Percentiles rank a stretch among this genome's conserved stretches.
Evolutionary conservation across 2,888 invertebrate species (phyloP).

Genomic region (Trimorus sp.): DNA sequence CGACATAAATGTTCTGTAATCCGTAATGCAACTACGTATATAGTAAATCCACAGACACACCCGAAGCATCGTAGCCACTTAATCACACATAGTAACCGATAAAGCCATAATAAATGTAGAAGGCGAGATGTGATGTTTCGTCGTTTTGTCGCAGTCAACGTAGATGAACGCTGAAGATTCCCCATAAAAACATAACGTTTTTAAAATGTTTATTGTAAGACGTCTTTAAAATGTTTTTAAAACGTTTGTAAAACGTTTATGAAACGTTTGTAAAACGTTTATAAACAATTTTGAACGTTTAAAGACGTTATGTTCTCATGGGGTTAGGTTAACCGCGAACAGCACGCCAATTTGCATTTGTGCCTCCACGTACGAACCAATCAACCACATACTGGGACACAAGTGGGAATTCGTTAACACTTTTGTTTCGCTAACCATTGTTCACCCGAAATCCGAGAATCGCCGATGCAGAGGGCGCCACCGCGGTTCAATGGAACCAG

Average conservation of each 20-base stretch:
- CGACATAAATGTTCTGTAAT: conserved; percentile 66
- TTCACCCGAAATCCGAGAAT: too few species aligned
- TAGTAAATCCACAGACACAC: conserved; percentile 63
- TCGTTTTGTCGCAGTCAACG: conserved; percentile 68
- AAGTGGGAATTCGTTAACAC: conserved; percentile 25
- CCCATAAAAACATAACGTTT: too few species aligned
- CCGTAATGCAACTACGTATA: conserved; percentile 65
- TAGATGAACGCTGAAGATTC: conserved; percentile 66
- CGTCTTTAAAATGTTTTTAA: too few species aligned
- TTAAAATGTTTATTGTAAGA: too few species aligned
- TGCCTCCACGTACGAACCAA: conserved; percentile 14
- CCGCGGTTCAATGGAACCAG: neutral
- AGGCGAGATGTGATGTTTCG: conserved; percentile 70
- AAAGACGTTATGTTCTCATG: too few species aligned
- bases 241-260: too few species aligned
- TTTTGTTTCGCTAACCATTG: too few species aligned
- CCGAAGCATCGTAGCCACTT: conserved; percentile 66
- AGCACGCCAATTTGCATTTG: conserved; percentile 25
- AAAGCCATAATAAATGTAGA: conserved; percentile 73
- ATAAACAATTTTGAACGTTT: too few species aligned
- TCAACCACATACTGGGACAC: neutral
- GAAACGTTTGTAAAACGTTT: too few species aligned
- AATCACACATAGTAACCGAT: conserved; percentile 66
- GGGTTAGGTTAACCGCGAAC: conserved; percentile 57
- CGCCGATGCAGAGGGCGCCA: too few species aligned